phyloP scores from a whole-genome alignment of 1,140 invertebrate species.

The Maconellicoccus hirsutus region DNA sequence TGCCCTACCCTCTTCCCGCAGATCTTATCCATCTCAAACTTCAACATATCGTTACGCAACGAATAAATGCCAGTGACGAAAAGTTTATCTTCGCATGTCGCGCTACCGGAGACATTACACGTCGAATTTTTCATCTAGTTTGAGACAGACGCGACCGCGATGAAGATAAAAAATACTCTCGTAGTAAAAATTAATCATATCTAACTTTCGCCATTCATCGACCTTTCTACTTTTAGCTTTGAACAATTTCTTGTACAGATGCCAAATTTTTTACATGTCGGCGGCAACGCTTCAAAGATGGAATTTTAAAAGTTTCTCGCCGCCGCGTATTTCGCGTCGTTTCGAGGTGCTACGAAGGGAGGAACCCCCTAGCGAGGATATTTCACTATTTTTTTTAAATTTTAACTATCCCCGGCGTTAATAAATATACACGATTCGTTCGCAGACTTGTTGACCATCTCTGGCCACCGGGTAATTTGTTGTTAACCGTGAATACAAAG shows the following conservation, averaged over 20 bases:
- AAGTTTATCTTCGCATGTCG: too few relatives aligned
- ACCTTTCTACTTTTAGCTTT: conserved; percentile 15
- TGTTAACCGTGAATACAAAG: background rate
- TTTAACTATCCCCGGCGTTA: background rate
- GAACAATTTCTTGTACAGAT: background rate
- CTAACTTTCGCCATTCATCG: conserved; percentile 16
- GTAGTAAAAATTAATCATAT: background rate
- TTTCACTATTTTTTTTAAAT: background rate
- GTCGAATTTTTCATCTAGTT: too few relatives aligned
- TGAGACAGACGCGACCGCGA: too few relatives aligned
- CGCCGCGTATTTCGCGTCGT: background rate
- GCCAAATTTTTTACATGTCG: background rate
- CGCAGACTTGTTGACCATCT: background rate
- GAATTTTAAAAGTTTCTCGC: conserved; percentile 11
- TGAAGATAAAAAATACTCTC: background rate
- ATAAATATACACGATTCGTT: too few relatives aligned
- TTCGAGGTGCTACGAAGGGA: too few relatives aligned
- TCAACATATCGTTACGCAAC: too few relatives aligned
- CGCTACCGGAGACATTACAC: too few relatives aligned
- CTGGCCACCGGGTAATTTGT: background rate
- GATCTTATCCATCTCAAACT: too few relatives aligned
- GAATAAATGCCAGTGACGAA: too few relatives aligned
- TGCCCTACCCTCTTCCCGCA: too few relatives aligned
- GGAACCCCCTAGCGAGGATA: background rate
- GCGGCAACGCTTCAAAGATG: background rate